Evolutionary conservation across 2,797 vertebrate species (phyloP), one percentile per base, ranked within the genome.

Genomic region (Gila robusta): DNA sequence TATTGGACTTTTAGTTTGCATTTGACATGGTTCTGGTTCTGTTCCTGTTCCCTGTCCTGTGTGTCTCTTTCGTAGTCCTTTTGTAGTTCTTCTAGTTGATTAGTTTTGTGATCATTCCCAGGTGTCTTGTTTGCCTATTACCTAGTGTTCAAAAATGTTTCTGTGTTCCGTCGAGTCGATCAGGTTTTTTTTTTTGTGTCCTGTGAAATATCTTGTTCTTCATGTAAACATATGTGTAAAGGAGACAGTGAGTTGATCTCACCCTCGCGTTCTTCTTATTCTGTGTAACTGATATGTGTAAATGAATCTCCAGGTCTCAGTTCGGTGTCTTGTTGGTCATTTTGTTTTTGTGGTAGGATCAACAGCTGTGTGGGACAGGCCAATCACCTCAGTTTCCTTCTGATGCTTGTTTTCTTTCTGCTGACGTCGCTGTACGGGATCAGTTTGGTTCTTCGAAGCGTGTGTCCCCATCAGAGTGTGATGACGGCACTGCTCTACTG

Each of bases 321-420:
- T 90, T 85, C 47, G 0, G 89, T 91, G 88, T 92, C 88, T 87
- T 91, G 89, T 92, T 70, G 91, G 69, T 85, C 71, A 89, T 69
- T 79, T 37, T 83, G 69, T 83, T 3, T 49, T 77, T 87, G 82
- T 89, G 93, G 89, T 92, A 99, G 98, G 98, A 98, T 99, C 92
- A 98, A 99, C 95, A 98, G 95, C 96, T 99, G 98, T 72, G 98
- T 99, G 89, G 98, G 98, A 82, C 96, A 97, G 92, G 94, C 95
- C 90, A 99, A 99, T 92, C 98, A 99, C 92, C 94, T 94, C 90
- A 97, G 95, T 87, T 99, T 99, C 94, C 95, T 99, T 91, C 95
- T 99, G 88, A 97, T 95, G 0, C 97, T 99, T 56, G 83, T 95
- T 90, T 83, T 96, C 94, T 99, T 99, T 96, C 94, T 98, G 93